Base-by-base conservation (phyloP, 2,888 invertebrate species). In the Zele albiditarsus region DNA sequence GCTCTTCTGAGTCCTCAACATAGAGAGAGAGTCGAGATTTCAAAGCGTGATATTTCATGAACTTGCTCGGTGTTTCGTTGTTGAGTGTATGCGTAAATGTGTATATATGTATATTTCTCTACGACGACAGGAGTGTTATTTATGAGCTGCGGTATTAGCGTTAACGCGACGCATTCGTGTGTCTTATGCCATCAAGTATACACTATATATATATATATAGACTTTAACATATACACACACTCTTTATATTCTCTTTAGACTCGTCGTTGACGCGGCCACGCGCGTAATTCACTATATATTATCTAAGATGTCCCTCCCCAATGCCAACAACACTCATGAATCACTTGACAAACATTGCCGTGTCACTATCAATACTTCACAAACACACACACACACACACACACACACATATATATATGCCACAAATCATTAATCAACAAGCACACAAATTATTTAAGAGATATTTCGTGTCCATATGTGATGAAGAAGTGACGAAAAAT, bases 41-140 rank as follows among this genome's bases (percentile, higher is more conserved):
- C 78, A 78, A 77, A 78, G 70, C 74, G 79, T 76, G 78, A 80
- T 82, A 82, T 81, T 81, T 81, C 79, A 80, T 78, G 78, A 72
- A 71, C 60, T 57, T 31, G 70, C 49, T 49, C 42, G 58, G 53
- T 57, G 42, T 74, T 65, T 70, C 68, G 72, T 73, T 70, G 77
- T 77, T 42, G 38, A 66, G 28, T 63, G 31, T 69, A 67, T 73
- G 75, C 75, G 71, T 76, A 6, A 20, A n/a, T 53, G 8, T 2
- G n/a, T 53, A 53, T 38, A 38, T 38, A 46, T 46, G n/a, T 46
- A 46, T 72, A 25, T 71, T 63, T 74, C 69, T 79, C 80, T 82
- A 82, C 83, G 83, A 82, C 80, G 84, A 84, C 84, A 83, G 83
- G 77, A 53, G 71, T 72, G 78, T 84, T 84, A 85, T 84, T 85